Conservation (phyloP, 2,888 invertebrate genomes). For the Eristalinus sepulchralis region DNA sequence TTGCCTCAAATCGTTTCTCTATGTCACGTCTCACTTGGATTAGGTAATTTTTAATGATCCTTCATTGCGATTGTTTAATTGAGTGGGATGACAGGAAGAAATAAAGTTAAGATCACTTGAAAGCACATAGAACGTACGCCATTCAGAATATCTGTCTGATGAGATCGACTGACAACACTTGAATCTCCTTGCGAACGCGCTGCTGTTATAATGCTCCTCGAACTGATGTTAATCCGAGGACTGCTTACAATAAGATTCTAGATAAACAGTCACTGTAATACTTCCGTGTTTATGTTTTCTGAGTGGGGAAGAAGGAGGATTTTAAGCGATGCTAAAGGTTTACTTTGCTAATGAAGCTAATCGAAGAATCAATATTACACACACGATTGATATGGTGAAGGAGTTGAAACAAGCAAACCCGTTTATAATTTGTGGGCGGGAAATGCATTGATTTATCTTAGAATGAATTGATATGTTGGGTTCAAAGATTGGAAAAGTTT, state of each 20-base stretch:
- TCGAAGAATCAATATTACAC: too few species aligned
- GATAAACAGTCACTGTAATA: background rate
- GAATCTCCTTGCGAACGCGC: too few species aligned
- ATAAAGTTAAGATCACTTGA: background rate
- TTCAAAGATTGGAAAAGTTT: too few species aligned
- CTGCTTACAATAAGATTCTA: background rate
- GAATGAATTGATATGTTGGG: too few species aligned
- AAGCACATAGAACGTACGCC: background rate
- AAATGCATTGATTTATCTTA: too few species aligned
- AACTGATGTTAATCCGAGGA: background rate
- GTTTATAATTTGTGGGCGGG: too few species aligned
- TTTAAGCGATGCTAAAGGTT: too few species aligned
- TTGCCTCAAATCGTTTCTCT: background rate
- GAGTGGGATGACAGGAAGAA: background rate
- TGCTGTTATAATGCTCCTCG: background rate
- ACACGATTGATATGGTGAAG: too few species aligned
- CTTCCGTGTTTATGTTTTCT: background rate
- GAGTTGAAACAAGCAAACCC: too few species aligned
- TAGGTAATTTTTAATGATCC: background rate
- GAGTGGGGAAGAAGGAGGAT: background rate
- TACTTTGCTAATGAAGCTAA: too few species aligned
- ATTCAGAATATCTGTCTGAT: too few species aligned
- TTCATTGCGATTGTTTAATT: background rate
- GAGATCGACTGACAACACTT: too few species aligned
- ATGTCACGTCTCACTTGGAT: background rate